Evolutionary conservation across 2,797 vertebrate genomes (phyloP), one percentile per base, ranked within the genome.

Genomic region (Nyctalus aviator): DNA sequence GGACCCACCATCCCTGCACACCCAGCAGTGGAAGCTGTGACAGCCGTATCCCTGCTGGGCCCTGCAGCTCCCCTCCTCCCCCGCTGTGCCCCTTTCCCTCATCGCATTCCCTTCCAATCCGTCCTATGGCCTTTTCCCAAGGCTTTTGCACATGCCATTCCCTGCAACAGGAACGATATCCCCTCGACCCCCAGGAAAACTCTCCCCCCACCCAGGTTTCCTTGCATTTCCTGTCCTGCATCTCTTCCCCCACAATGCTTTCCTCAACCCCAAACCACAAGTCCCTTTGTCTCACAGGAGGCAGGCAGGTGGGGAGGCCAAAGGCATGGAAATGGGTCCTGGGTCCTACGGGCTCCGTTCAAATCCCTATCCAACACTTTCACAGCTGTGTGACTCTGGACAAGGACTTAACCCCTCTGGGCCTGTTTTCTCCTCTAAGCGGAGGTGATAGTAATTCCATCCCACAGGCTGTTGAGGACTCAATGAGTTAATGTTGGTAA

Each of bases 21-120:
- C 6, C 25, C 37, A 15, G 25, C 3, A 0, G 3, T 1, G 23
- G 35, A 48, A 48, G 2, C 46, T 2, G 3, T 14, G 46, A 1
- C 46, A 48, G 4, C 46, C 46, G 11, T 44, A 44, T 48, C 46
- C 46, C 46, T 4, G 44, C 30, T 8, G 5, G 64, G 71, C n/a
- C n/a, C 18, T 41, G 10, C 21, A n/a, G 13, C 35, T 13, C 32
- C 57, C 23, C 25, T 13, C 57, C 25, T 12, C 11, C 25, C 25
- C 32, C 13, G 17, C 20, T 18, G 1, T 15, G 1, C 12, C 37
- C 46, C 18, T 18, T 53, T 7, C 50, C 2, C 6, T 7, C 6
- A 3, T 27, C 30, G 6, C 11, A 6, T 6, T 21, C 71, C 18
- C 48, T 17, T 57, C 37, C 62, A 37, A 2, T 30, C 3, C 0